Evolutionary conservation across 2,113 vertebrate species (phyloP).

Genomic region (Ailurus styani): DNA sequence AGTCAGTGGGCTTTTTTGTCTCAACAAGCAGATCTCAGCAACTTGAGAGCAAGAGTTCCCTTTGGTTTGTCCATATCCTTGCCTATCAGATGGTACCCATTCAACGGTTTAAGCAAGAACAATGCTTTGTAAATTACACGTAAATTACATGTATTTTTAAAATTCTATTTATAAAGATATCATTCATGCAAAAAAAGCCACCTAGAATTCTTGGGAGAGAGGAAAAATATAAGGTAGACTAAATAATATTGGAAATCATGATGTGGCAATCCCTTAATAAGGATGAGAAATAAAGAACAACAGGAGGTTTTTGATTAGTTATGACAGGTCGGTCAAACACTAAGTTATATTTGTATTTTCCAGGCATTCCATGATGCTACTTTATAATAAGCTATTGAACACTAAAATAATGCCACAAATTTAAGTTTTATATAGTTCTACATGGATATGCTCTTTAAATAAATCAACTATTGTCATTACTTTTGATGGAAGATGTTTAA

Average conservation of each 20-base stretch:
- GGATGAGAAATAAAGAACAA: background rate
- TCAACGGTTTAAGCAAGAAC: background rate
- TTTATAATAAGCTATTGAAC: conserved; percentile 21
- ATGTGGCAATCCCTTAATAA: background rate
- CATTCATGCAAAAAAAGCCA: background rate
- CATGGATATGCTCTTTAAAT: background rate
- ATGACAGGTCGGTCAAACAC: background rate
- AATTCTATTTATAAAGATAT: background rate
- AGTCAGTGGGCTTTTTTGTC: background rate
- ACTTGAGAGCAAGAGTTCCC: background rate
- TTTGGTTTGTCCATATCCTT: background rate
- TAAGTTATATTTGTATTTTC: background rate
- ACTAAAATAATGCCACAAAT: background rate
- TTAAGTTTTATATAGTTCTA: background rate
- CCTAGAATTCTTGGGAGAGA: background rate
- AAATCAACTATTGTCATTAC: background rate
- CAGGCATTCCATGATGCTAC: background rate
- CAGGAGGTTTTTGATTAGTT: background rate
- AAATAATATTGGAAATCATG: background rate
- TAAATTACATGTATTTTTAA: background rate
- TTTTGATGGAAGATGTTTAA: conserved; percentile 40
- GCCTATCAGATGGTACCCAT: background rate
- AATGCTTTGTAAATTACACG: background rate
- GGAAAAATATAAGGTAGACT: background rate
- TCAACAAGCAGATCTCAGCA: background rate